These are phyloP conservation scores for Chiloscyllium plagiosum DNA, from an alignment of 2,113 vertebrate genomes.

Conservation along the genomic window DNA sequence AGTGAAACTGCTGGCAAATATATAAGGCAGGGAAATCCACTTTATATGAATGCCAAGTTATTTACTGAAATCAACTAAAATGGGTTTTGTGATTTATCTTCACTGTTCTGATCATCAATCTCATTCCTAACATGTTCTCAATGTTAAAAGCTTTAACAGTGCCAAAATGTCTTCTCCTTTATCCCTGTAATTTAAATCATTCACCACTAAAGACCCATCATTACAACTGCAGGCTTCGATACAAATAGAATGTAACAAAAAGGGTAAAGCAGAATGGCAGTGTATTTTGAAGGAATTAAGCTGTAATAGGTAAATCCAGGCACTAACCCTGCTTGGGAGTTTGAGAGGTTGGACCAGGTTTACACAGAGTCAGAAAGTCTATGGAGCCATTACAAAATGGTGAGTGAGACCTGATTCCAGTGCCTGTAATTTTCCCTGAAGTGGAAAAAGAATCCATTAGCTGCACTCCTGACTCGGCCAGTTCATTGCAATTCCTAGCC, in stretches of 20 bases:
- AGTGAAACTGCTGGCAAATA: not conserved
- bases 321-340: not conserved
- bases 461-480: not conserved
- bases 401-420: not conserved
- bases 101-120: not conserved
- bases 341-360: not conserved
- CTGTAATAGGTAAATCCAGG: not conserved
- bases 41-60: not conserved
- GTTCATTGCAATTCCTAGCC: too few species aligned
- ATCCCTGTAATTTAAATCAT: slow-evolving; percentile 1
- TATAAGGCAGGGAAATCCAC: not conserved
- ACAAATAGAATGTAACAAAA: not conserved
- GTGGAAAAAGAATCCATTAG: not conserved
- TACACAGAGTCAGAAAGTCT: not conserved
- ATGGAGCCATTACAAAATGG: not conserved
- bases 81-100: not conserved
- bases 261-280: not conserved
- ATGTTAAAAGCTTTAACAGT: not conserved
- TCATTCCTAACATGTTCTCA: not conserved
- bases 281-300: not conserved
- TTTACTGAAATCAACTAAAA: not conserved
- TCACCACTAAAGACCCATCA: not conserved
- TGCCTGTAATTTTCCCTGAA: not conserved
- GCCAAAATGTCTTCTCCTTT: not conserved
- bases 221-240: not conserved